Conservation (phyloP, 2,113 vertebrate genomes). For the Mus spicilegus region DNA sequence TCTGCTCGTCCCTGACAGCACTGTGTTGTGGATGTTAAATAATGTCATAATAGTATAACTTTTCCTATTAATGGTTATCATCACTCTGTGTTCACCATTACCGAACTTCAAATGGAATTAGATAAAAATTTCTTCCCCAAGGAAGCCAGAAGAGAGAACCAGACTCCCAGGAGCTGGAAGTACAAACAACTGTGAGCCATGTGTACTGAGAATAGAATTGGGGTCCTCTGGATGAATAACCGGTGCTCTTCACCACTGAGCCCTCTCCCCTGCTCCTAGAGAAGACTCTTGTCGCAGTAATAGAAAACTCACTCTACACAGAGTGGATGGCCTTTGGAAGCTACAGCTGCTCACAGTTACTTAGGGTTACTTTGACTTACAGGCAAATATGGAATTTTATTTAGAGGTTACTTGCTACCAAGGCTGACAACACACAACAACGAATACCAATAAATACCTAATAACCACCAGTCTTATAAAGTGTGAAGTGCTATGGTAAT, state of each 20-base stretch:
- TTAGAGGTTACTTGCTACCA: conserved; percentile 5
- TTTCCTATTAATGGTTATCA: background rate
- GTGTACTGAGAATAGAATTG: background rate
- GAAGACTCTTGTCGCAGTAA: background rate
- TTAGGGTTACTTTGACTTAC: background rate
- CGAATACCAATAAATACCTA: background rate
- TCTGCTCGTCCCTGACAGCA: background rate
- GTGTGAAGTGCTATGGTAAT: background rate
- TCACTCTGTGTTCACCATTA: background rate
- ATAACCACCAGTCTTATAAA: conserved; percentile 12
- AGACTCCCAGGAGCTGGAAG: background rate
- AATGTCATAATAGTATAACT: conserved; percentile 28
- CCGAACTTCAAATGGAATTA: conserved; percentile 30
- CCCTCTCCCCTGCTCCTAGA: too few species aligned
- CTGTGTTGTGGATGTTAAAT: background rate
- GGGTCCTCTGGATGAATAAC: background rate
- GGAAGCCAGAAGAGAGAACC: too few species aligned
- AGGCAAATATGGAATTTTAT: background rate
- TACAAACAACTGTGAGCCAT: background rate
- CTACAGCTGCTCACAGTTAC: background rate
- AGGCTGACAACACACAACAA: conserved; percentile 27
- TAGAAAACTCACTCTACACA: background rate
- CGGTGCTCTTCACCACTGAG: too few species aligned
- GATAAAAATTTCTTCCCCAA: background rate
- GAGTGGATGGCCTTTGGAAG: background rate